These are phyloP conservation scores for Lithobates pipiens DNA, from an alignment of 2,797 vertebrate genomes.

Conservation along the genomic window DNA sequence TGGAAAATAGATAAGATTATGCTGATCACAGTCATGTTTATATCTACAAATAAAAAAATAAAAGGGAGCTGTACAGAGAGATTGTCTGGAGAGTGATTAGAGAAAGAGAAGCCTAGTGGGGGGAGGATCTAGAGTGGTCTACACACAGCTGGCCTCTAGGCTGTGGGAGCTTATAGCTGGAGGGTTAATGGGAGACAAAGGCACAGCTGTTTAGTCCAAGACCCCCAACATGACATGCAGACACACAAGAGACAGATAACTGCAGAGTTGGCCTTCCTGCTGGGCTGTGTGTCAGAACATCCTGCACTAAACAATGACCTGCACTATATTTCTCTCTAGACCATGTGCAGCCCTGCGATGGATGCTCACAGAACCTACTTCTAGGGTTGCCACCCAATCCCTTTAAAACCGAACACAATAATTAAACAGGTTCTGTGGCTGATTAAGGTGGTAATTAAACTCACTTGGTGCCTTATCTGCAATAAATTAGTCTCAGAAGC, in stretches of 20 bases:
- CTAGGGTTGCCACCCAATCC: too few relatives aligned
- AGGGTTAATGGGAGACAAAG: conserved; percentile 36
- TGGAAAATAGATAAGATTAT: too few relatives aligned
- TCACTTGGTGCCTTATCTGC: too few relatives aligned
- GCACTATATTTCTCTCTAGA: neutral
- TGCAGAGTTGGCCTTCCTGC: conserved; percentile 3
- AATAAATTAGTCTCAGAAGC: too few relatives aligned
- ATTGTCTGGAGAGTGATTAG: too few relatives aligned
- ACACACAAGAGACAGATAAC: conserved; percentile 42
- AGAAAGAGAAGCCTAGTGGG: neutral
- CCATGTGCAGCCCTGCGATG: neutral
- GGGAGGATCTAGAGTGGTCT: conserved; percentile 4
- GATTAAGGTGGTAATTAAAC: too few relatives aligned
- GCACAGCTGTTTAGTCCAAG: conserved; percentile 43
- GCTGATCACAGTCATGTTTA: too few relatives aligned
- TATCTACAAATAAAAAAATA: too few relatives aligned
- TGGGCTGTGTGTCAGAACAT: neutral
- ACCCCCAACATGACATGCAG: conserved; percentile 32
- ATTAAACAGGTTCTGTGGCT: too few relatives aligned
- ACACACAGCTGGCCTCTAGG: neutral
- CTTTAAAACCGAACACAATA: too few relatives aligned
- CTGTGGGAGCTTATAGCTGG: conserved; percentile 1
- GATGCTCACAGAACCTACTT: neutral
- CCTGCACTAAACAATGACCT: conserved; percentile 7
- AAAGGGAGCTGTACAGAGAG: too few relatives aligned